Evolutionary conservation across 2,888 invertebrate species (phyloP).

Genomic region (Atethmia centrago): DNA sequence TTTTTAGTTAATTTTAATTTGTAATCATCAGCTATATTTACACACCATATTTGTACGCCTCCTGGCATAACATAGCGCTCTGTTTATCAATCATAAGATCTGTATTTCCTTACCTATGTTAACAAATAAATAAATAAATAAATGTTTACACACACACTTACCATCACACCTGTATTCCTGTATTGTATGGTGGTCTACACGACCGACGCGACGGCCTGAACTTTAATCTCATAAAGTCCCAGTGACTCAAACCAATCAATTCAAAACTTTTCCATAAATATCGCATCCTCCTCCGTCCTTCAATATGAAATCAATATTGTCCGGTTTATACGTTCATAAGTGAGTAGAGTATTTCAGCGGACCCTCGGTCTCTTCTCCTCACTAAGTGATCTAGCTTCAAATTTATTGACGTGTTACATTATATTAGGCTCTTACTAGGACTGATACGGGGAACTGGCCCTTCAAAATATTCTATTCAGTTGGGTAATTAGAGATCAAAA

Average conservation of each 20-base stretch:
- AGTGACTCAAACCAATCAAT: not conserved
- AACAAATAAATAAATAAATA: no score
- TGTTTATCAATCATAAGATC: no score
- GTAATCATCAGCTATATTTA: no score
- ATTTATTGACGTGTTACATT: slow-evolving; percentile 48
- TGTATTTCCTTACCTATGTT: no score
- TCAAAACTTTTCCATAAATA: slow-evolving; percentile 3
- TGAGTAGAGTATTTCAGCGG: slow-evolving; percentile 70
- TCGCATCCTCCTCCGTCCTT: not conserved
- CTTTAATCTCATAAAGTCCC: not conserved
- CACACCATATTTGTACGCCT: no score
- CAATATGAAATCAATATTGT: slow-evolving; percentile 73
- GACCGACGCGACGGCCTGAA: not conserved
- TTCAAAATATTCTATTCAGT: not conserved
- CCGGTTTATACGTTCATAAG: slow-evolving; percentile 76
- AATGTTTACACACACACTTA: no score
- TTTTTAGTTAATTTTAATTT: no score
- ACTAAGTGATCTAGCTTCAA: slow-evolving; percentile 40
- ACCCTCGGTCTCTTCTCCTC: slow-evolving; percentile 22
- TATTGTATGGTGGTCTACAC: no score
- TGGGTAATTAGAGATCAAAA: no score
- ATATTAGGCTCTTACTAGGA: slow-evolving; percentile 33
- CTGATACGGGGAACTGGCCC: not conserved
- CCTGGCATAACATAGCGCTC: no score
- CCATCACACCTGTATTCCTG: no score